A percentile compares a stretch with the other conserved stretches of the same genome.
Evolutionary conservation across 2,888 invertebrate species (phyloP).

Genomic region (Ennomos quercinarius): DNA sequence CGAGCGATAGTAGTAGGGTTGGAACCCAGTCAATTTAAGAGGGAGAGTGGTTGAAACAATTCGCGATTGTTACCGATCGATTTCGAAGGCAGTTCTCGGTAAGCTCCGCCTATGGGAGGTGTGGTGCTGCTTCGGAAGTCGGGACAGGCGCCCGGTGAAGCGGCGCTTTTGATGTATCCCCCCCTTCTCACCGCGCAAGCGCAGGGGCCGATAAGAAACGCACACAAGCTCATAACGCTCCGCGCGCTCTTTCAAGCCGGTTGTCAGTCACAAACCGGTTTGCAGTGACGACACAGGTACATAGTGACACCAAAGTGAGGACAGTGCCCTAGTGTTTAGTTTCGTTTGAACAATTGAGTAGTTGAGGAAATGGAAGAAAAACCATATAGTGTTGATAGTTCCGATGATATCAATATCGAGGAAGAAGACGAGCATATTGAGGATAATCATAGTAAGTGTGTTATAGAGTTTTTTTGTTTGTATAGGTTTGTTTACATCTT

Average conservation of each 20-base stretch:
- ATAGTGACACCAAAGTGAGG: conserved; percentile 70
- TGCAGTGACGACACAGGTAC: conserved; percentile 71
- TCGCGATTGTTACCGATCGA: conserved; percentile 76
- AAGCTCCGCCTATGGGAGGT: conserved; percentile 82
- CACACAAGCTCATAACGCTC: conserved; percentile 82
- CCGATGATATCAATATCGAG: conserved; percentile 81
- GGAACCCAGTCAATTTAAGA: conserved; percentile 57
- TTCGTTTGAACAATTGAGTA: conserved; percentile 64
- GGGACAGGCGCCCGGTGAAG: conserved; percentile 73
- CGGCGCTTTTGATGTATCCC: conserved; percentile 78
- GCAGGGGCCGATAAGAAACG: conserved; percentile 73
- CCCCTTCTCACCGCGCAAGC: conserved; percentile 65
- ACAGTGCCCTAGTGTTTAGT: conserved; percentile 72
- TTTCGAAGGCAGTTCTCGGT: conserved; percentile 77
- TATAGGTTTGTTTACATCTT: conserved; percentile 26
- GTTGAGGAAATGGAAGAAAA: conserved; percentile 81
- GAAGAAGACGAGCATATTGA: conserved; percentile 78
- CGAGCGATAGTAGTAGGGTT: conserved; percentile 29
- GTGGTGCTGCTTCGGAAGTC: conserved; percentile 80
- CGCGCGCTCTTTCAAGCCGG: conserved; percentile 82
- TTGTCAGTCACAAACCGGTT: conserved; percentile 81
- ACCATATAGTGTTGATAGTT: conserved; percentile 82
- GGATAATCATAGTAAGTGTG: conserved; percentile 73
- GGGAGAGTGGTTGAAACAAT: conserved; percentile 58
- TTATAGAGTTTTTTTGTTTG: conserved; percentile 18